phyloP scores from a whole-genome alignment of 2,113 vertebrate genomes.

The Rhizomys pruinosus region DNA sequence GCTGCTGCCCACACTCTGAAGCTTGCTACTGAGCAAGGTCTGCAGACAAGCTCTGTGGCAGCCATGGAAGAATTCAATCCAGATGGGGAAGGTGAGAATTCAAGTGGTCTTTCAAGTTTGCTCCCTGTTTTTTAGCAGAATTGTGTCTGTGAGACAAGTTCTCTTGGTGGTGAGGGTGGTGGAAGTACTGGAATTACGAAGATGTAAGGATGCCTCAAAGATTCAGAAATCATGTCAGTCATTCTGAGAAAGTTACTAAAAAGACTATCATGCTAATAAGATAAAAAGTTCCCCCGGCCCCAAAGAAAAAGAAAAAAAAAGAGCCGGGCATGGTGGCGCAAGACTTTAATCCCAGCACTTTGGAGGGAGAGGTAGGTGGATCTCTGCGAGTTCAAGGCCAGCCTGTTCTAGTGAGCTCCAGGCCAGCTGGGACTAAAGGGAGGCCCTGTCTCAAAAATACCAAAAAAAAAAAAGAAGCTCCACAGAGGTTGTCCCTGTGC shows the following conservation, averaged over 20 bases:
- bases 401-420: no score
- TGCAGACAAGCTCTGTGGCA: not conserved
- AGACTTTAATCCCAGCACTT: no score
- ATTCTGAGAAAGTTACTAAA: not conserved
- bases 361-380: no score
- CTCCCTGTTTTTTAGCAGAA: not conserved
- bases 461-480: no score
- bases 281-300: not conserved
- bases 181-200: not conserved
- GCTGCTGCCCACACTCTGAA: not conserved
- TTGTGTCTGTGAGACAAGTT: no score
- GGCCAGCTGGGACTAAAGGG: no score
- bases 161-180: not conserved
- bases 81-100: not conserved
- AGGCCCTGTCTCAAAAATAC: no score
- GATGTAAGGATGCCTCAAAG: not conserved
- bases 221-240: not conserved
- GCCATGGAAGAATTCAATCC: not conserved
- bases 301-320: not conserved
- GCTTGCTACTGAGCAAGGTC: not conserved
- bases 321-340: no score
- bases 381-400: no score
- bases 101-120: not conserved
- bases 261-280: not conserved
- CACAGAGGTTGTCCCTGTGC: not conserved